phyloP scores from a whole-genome alignment of 2,113 vertebrate genomes.

The Seriola aureovittata region DNA sequence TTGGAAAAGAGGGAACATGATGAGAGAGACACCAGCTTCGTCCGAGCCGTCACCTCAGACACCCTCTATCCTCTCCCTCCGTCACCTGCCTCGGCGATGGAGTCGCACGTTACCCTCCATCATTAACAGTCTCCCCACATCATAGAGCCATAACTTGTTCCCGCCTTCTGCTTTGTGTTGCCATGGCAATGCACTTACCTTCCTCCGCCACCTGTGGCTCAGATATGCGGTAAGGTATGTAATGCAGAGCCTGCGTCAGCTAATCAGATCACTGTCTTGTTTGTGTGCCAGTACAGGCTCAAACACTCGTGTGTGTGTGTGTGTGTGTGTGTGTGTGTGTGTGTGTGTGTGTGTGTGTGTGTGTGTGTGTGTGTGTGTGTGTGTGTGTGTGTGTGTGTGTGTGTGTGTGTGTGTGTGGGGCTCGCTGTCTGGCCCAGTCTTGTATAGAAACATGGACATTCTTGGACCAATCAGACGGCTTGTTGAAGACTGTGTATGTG shows the following conservation, averaged over 20 bases:
- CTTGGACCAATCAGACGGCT: background rate
- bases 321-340: background rate
- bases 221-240: conserved; percentile 40
- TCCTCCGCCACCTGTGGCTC: conserved; percentile 54
- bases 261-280: conserved; percentile 36
- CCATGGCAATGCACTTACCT: conserved; percentile 48
- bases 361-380: no score
- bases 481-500: background rate
- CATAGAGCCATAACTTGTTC: conserved; percentile 30
- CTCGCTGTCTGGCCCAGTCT: background rate
- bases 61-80: conserved; percentile 26
- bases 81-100: background rate
- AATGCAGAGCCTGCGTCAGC: conserved; percentile 1
- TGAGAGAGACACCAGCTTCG: background rate
- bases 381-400: background rate
- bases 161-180: conserved; percentile 55
- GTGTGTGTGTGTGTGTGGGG: background rate
- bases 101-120: conserved; percentile 20
- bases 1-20: background rate
- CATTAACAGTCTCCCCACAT: conserved; percentile 69
- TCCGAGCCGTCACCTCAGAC: conserved; percentile 51
- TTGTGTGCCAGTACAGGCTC: background rate
- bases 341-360: background rate
- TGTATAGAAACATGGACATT: background rate
- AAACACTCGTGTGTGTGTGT: no score